phyloP scores from a whole-genome alignment of 2,888 invertebrate genomes.

The Panorpa germanica region DNA sequence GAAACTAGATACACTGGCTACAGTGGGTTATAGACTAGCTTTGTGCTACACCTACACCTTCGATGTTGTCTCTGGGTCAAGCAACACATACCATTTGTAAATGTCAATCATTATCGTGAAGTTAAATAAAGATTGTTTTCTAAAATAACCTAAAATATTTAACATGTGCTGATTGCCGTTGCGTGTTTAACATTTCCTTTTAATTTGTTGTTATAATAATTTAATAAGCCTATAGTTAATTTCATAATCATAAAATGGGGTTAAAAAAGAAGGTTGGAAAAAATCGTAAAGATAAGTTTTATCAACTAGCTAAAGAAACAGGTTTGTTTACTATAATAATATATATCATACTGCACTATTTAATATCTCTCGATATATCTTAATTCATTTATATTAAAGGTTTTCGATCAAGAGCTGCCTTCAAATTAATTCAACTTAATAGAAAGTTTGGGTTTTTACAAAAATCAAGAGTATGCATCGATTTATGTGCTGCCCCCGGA shows the following conservation, averaged over 20 bases:
- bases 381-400: slow-evolving; percentile 32
- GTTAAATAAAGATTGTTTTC: too few relatives aligned
- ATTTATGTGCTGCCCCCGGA: slow-evolving; percentile 97
- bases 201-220: too few relatives aligned
- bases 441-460: slow-evolving; percentile 93
- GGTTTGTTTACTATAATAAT: slow-evolving; percentile 33
- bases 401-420: slow-evolving; percentile 94
- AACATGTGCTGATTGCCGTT: too few relatives aligned
- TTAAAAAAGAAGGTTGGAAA: slow-evolving; percentile 95
- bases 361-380: slow-evolving; percentile 3
- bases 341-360: background rate
- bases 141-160: too few relatives aligned
- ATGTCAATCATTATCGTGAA: too few relatives aligned
- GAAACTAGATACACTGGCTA: too few relatives aligned
- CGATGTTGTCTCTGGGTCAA: too few relatives aligned
- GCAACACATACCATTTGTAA: too few relatives aligned
- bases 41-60: too few relatives aligned
- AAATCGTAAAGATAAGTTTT: slow-evolving; percentile 95
- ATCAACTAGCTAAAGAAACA: slow-evolving; percentile 95
- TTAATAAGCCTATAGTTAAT: too few relatives aligned
- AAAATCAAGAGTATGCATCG: slow-evolving; percentile 88
- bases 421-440: slow-evolving; percentile 95
- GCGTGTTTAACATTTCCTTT: too few relatives aligned
- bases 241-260: slow-evolving; percentile 61
- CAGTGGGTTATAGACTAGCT: too few relatives aligned